Evolutionary conservation across 2,113 vertebrate species (phyloP).

Genomic region (Stegastes partitus): DNA sequence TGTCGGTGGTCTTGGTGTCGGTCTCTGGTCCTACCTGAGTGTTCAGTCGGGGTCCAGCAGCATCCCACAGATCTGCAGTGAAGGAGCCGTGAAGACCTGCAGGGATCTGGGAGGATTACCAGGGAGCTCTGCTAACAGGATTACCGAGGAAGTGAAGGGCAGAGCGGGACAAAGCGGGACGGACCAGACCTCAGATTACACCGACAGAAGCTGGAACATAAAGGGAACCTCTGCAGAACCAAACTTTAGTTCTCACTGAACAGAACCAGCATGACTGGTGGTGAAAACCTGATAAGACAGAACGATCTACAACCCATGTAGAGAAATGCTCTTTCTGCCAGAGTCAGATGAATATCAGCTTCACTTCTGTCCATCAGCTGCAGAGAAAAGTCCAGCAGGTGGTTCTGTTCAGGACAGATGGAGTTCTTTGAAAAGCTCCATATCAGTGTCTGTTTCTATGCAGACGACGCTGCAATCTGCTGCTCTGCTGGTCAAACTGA

Average conservation of each 20-base stretch:
- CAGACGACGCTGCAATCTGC: no score
- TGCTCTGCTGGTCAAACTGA: no score
- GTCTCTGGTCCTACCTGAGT: constrained; percentile 75
- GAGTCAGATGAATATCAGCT: no score
- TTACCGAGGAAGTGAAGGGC: constrained; percentile 70
- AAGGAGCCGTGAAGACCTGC: constrained; percentile 39
- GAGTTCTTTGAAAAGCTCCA: no score
- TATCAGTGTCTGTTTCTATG: no score
- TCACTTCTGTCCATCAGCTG: no score
- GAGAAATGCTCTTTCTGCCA: not conserved
- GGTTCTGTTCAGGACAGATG: no score
- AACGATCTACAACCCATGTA: no score
- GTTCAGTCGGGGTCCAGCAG: constrained; percentile 70
- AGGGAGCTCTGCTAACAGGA: constrained; percentile 76
- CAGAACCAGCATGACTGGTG: no score
- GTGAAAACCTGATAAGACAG: not conserved
- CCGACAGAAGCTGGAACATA: constrained; percentile 9
- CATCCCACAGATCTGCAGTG: constrained; percentile 63
- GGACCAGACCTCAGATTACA: constrained; percentile 44
- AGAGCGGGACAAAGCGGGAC: constrained; percentile 19
- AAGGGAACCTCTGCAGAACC: not conserved
- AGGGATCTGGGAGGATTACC: constrained; percentile 76
- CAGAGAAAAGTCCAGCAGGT: no score
- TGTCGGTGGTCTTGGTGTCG: not conserved
- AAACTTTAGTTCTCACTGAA: no score